Conservation (phyloP, 37 sponge, comb jelly and placozoan species). For the Chondrilla cf. caribensis region DNA sequence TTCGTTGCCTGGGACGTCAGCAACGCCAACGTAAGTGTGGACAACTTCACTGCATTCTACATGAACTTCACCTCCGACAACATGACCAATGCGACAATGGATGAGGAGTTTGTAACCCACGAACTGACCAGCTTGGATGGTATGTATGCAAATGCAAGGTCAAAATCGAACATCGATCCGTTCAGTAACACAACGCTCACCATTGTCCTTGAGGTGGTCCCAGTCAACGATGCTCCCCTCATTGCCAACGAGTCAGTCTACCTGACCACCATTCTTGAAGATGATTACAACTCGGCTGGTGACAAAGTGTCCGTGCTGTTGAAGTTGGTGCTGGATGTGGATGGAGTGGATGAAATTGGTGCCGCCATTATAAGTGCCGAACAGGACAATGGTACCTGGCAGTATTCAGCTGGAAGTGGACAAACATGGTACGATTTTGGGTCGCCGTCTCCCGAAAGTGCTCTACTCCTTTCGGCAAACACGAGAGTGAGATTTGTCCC, state of each 20-base stretch:
- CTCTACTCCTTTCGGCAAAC: conserved; percentile 46
- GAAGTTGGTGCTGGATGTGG: conserved; percentile 55
- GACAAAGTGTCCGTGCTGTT: conserved; percentile 63
- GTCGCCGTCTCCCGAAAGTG: conserved; percentile 23
- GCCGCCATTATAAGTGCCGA: conserved; percentile 63
- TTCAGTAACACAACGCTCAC: conserved; percentile 48
- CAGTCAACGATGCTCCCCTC: conserved; percentile 85
- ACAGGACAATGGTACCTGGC: conserved; percentile 74
- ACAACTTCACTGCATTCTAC: background rate
- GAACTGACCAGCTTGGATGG: conserved; percentile 62
- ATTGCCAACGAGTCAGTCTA: conserved; percentile 39
- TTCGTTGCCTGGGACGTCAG: conserved; percentile 48
- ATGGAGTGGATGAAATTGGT: conserved; percentile 43
- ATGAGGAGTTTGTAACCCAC: background rate
- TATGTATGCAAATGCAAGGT: conserved; percentile 43
- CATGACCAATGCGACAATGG: background rate
- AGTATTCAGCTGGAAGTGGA: conserved; percentile 58
- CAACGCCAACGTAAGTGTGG: conserved; percentile 7
- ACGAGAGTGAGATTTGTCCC: conserved; percentile 75
- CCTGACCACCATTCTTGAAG: conserved; percentile 65
- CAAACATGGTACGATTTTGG: conserved; percentile 64
- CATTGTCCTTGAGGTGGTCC: conserved; percentile 44
- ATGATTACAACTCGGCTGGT: conserved; percentile 69
- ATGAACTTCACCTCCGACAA: conserved; percentile 42
- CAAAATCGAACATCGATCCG: conserved; percentile 58